Conservation (phyloP, 2,888 invertebrate species). For the Xanthia togata region DNA sequence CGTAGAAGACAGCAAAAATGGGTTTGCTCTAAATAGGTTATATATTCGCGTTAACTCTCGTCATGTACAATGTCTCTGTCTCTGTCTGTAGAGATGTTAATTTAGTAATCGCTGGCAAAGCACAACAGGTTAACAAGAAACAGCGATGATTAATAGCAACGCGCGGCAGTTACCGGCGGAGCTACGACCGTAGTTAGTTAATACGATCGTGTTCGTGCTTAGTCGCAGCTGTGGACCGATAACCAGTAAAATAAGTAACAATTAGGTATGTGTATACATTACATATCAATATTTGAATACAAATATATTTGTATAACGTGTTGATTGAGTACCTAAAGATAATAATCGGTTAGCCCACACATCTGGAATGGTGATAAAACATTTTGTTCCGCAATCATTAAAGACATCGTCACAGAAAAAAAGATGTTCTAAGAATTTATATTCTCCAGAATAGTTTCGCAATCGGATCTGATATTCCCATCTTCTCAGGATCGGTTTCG, state of each 20-base stretch:
- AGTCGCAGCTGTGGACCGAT: background rate
- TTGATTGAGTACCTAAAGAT: background rate
- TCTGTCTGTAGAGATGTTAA: slow-evolving; percentile 21
- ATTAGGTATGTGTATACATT: too few relatives aligned
- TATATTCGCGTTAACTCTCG: background rate
- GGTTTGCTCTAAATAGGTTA: background rate
- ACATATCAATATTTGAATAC: too few relatives aligned
- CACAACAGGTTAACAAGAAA: slow-evolving; percentile 51
- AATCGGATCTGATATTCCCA: background rate
- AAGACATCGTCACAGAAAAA: background rate
- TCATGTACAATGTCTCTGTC: background rate
- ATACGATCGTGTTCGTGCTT: background rate
- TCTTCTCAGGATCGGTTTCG: slow-evolving; percentile 9
- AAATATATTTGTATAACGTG: background rate
- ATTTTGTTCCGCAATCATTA: background rate
- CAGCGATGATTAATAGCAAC: slow-evolving; percentile 19
- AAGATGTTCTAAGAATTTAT: background rate
- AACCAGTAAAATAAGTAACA: background rate
- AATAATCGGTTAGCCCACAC: background rate
- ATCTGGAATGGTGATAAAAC: background rate
- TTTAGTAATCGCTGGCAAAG: slow-evolving; percentile 30
- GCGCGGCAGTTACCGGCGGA: background rate
- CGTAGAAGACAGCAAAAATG: too few relatives aligned
- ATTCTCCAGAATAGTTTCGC: background rate
- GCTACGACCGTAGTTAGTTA: background rate